Evolutionary conservation across 2,888 invertebrate genomes (phyloP), one percentile per base, ranked within the genome.

Genomic region (Nowickia ferox): DNA sequence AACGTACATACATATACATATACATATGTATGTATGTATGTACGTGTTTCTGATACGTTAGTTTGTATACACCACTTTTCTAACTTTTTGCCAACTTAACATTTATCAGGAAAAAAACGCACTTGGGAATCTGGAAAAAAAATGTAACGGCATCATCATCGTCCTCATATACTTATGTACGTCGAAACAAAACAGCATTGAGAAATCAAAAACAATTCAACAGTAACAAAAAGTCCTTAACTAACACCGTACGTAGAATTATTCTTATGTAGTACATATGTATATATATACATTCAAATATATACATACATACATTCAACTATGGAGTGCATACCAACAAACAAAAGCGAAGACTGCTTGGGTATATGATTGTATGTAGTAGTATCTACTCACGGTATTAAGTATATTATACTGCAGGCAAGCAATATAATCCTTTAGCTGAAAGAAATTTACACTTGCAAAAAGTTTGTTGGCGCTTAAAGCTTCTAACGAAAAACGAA

Each of bases 351-450:
- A 72, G 19, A 40, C 72, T 71, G n/a, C 40, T 55, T 40, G 38
- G 17, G n/a, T 55, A 11, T 65, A 11, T 15, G 59, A 13, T 15
- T 59, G 9, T 61, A 17, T 63, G 44, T 63, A 13, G 40, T 10
- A 46, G n/a, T 51, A 42, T 19, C 46, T 63, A 51, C 57, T 71
- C 71, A 65, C 66, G 76, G 61, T 46, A 84, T 84, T 81, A 80
- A 84, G 76, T 72, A 71, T 59, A 76, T 71, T 84, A 74, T 53
- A 85, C 85, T 85, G 85, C 85, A 85, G 85, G 85, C 85, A 85
- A 85, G 75, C 85, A 85, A 78, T 75, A 82, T 85, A 85, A 85
- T 82, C 82, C 85, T 82, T 85, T 82, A 82, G 85, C 85, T 82
- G 65, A 59, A 79, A 82, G 78, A 82, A 85, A 85, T 85, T 85